Conservation (phyloP, 2,888 invertebrate species). For the Microplitis manilae region DNA sequence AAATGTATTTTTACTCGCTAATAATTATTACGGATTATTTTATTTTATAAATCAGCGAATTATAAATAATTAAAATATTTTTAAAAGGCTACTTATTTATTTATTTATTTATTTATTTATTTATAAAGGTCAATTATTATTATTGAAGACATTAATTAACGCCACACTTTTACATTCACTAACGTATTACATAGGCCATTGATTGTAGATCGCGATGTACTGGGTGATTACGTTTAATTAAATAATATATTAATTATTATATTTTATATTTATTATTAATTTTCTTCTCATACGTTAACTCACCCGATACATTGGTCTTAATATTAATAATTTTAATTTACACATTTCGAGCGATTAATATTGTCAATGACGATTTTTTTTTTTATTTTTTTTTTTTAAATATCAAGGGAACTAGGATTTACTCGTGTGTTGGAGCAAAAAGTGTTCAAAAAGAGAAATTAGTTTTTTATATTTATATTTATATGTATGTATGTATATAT, state of each 20-base stretch:
- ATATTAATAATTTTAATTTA: conserved; percentile 50
- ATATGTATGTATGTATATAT: conserved; percentile 11
- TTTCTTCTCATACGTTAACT: conserved; percentile 26
- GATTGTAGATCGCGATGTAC: conserved; percentile 57
- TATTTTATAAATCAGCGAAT: neutral
- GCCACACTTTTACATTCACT: conserved; percentile 49
- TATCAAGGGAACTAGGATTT: conserved; percentile 47
- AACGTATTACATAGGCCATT: conserved; percentile 62
- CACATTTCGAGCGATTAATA: conserved; percentile 56
- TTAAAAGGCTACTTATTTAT: conserved; percentile 30
- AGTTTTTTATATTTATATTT: conserved; percentile 8
- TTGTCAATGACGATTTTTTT: conserved; percentile 56
- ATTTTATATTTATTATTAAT: conserved; percentile 18
- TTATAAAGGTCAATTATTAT: conserved; percentile 47
- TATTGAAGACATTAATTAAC: conserved; percentile 59
- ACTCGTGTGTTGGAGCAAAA: conserved; percentile 3
- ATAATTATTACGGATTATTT: neutral
- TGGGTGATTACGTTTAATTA: conserved; percentile 47
- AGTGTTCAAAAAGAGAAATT: neutral
- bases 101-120: conserved; percentile 10
- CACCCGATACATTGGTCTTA: conserved; percentile 50
- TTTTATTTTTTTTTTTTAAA: conserved; percentile 17
- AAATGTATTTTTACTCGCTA: neutral
- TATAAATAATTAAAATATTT: neutral
- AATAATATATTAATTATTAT: conserved; percentile 37